phyloP scores from a whole-genome alignment of 2,888 invertebrate species.

The Andrena trimmerana region DNA sequence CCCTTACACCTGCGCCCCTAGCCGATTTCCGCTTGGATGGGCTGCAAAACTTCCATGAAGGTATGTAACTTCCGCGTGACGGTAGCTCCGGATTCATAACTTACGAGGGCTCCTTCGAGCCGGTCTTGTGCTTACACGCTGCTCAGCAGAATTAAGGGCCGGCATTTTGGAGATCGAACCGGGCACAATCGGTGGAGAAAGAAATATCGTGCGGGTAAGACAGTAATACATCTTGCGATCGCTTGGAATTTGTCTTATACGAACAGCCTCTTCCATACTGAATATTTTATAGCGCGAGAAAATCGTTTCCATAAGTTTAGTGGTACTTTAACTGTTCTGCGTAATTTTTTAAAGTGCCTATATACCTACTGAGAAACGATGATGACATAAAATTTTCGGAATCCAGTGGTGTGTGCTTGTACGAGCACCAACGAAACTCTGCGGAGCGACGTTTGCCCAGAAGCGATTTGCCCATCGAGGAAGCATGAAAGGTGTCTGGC shows the following conservation, averaged over 20 bases:
- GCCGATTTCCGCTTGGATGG: neutral
- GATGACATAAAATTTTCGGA: neutral
- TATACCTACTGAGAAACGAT: too few species aligned
- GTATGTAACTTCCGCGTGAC: constrained; percentile 1
- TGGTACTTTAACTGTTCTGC: too few species aligned
- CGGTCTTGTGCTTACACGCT: neutral
- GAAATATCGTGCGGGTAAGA: neutral
- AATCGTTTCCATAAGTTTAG: too few species aligned
- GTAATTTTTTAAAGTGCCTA: too few species aligned
- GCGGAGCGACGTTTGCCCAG: neutral
- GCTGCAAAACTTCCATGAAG: neutral
- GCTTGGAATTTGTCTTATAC: neutral
- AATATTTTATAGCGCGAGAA: too few species aligned
- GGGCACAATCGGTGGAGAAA: neutral
- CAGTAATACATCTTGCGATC: neutral
- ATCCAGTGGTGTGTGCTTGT: neutral
- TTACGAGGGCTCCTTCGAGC: neutral
- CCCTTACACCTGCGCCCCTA: constrained; percentile 13
- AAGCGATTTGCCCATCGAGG: constrained; percentile 10
- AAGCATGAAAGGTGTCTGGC: neutral
- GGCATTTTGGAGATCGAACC: neutral
- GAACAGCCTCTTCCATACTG: too few species aligned
- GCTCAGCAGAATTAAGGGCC: constrained; percentile 7
- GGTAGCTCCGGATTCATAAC: neutral
- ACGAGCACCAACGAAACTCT: neutral